Conservation (phyloP, 2,888 invertebrate species). For the Chrysotoxum bicinctum region DNA sequence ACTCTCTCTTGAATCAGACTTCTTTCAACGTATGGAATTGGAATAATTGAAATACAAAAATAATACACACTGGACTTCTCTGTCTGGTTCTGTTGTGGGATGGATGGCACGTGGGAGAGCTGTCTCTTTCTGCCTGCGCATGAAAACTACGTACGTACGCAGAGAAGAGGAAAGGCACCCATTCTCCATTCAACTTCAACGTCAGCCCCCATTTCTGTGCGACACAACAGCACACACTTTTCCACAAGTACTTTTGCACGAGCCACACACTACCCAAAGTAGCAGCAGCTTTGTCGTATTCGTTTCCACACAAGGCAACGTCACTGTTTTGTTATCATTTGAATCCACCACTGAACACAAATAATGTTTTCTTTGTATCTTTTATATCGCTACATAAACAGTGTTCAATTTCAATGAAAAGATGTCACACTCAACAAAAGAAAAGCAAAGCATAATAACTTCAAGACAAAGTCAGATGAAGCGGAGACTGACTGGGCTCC, state of each 20-base stretch:
- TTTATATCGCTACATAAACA: conserved; percentile 3
- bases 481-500: conserved; percentile 25
- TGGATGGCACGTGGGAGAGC: conserved; percentile 33
- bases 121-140: conserved; percentile 72
- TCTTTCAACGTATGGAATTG: conserved; percentile 64
- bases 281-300: not conserved
- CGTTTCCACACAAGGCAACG: conserved; percentile 40
- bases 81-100: conserved; percentile 55
- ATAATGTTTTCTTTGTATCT: conserved; percentile 10
- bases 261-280: conserved; percentile 22
- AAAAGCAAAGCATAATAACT: conserved; percentile 11
- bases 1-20: conserved; percentile 10
- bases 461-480: conserved; percentile 31
- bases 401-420: conserved; percentile 16
- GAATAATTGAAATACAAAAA: conserved; percentile 63
- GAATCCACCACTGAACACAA: conserved; percentile 39
- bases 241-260: conserved; percentile 27
- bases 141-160: conserved; percentile 59
- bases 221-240: conserved; percentile 43
- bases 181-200: conserved; percentile 47
- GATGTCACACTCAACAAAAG: conserved; percentile 1
- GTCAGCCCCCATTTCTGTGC: conserved; percentile 68
- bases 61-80: conserved; percentile 52
- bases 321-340: conserved; percentile 49
- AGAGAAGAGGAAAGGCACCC: conserved; percentile 64